Conservation (phyloP, 2,888 invertebrate species). For the Rhaphigaster nebulosa region DNA sequence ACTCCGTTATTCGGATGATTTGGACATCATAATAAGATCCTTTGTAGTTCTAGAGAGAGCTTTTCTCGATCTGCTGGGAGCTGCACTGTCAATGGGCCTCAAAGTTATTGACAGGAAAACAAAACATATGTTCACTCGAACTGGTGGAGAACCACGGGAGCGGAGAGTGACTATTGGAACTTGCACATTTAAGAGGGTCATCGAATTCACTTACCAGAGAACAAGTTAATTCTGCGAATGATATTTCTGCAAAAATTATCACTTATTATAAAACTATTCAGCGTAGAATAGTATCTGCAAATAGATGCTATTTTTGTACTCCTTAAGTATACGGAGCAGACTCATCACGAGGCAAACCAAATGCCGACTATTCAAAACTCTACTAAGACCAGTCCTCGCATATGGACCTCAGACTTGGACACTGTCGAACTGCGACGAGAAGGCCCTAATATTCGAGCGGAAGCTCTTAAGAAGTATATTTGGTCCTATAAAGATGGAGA, state of each 20-base stretch:
- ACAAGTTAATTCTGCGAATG: neutral
- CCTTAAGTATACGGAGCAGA: neutral
- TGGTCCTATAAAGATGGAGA: neutral
- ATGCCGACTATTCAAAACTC: too few species aligned
- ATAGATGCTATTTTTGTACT: neutral
- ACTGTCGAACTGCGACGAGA: neutral
- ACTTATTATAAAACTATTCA: too few species aligned
- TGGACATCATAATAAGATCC: neutral
- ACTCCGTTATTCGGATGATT: neutral
- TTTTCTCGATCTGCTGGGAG: neutral
- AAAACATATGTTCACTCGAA: neutral
- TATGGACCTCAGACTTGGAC: too few species aligned
- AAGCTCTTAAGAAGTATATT: neutral
- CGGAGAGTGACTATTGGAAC: too few species aligned
- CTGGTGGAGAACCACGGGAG: too few species aligned
- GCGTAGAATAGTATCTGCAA: neutral
- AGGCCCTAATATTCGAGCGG: neutral
- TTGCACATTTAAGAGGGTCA: too few species aligned
- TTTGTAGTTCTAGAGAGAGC: neutral
- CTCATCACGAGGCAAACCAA: too few species aligned
- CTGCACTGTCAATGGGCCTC: neutral
- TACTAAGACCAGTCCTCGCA: too few species aligned
- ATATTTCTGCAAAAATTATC: neutral
- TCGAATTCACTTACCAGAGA: neutral
- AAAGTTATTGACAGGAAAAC: neutral